These are phyloP conservation scores for Agapetus fuscipes DNA, from an alignment of 2,888 invertebrate species.

Conservation along the genomic window DNA sequence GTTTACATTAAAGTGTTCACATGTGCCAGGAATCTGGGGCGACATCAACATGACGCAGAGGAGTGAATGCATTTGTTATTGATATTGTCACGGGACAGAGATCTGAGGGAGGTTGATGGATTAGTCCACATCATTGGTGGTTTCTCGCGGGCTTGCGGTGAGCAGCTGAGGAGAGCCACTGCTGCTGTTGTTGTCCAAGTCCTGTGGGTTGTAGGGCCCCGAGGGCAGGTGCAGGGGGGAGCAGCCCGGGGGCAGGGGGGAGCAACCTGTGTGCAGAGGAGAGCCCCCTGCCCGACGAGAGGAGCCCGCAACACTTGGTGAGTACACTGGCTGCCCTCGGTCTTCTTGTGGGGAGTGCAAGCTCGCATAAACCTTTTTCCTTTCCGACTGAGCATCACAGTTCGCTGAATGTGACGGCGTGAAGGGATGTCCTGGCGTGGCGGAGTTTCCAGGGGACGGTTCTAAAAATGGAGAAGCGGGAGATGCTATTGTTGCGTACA, in stretches of 20 bases:
- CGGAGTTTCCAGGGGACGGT: constrained; percentile 20
- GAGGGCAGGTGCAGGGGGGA: constrained; percentile 8
- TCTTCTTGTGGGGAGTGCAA: constrained; percentile 20
- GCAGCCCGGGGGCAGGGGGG: constrained; percentile 13
- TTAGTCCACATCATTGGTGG: constrained; percentile 7
- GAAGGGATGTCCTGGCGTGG: constrained; percentile 19
- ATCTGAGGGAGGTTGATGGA: too few relatives aligned
- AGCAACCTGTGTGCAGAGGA: constrained; percentile 19
- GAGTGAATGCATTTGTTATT: too few relatives aligned
- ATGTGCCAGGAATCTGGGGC: too few relatives aligned
- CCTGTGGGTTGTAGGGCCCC: too few relatives aligned
- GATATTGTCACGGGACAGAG: too few relatives aligned
- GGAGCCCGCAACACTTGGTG: constrained; percentile 20
- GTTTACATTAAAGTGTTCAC: too few relatives aligned
- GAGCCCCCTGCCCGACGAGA: constrained; percentile 13
- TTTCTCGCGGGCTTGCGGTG: constrained; percentile 9
- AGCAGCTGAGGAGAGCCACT: constrained; percentile 15
- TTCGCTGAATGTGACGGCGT: constrained; percentile 20
- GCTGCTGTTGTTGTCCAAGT: constrained; percentile 15
- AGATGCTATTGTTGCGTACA: constrained; percentile 17
- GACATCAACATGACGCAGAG: too few relatives aligned
- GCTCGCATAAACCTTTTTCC: constrained; percentile 20
- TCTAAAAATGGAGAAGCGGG: constrained; percentile 21
- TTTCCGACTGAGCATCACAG: constrained; percentile 12
- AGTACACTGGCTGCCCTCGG: constrained; percentile 16